Percentiles rank a stretch among this genome's conserved stretches.
phyloP scores from a whole-genome alignment of 1,140 invertebrate genomes.

The Meloidogyne hapla region DNA sequence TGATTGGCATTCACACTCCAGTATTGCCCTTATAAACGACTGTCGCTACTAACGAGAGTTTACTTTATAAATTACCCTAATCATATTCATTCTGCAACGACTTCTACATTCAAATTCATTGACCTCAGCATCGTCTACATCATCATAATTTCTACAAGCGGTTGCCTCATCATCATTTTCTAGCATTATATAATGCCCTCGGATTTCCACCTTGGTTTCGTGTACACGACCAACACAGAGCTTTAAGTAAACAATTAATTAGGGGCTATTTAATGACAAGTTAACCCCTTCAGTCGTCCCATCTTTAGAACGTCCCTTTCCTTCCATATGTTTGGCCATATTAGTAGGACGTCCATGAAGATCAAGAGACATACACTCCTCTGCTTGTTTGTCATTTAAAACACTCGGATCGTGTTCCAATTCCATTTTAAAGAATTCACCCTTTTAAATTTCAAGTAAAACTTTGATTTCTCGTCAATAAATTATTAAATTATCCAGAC shows the following conservation, averaged over 20 bases:
- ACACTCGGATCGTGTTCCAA: slow-evolving; percentile 49
- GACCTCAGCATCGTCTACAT: slow-evolving; percentile 46
- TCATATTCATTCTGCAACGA: slow-evolving; percentile 59
- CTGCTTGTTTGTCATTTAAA: slow-evolving; percentile 33
- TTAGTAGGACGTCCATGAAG: slow-evolving; percentile 58
- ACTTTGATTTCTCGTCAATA: too few relatives aligned
- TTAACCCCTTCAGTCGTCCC: slow-evolving; percentile 56
- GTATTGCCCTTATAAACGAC: not conserved
- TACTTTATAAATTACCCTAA: slow-evolving; percentile 36
- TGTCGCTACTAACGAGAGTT: not conserved
- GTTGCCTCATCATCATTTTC: slow-evolving; percentile 57
- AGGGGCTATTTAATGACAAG: not conserved
- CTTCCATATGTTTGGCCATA: slow-evolving; percentile 57
- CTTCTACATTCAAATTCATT: slow-evolving; percentile 58
- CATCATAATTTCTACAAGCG: slow-evolving; percentile 54
- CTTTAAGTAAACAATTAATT: slow-evolving; percentile 23
- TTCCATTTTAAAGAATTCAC: slow-evolving; percentile 52
- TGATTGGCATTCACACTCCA: too few relatives aligned
- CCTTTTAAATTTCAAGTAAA: slow-evolving; percentile 35
- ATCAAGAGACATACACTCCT: slow-evolving; percentile 52
- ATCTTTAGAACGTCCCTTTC: slow-evolving; percentile 56
- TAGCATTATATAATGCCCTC: slow-evolving; percentile 54
- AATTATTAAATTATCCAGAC: too few relatives aligned
- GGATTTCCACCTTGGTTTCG: slow-evolving; percentile 55
- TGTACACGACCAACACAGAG: slow-evolving; percentile 51